Conservation (phyloP, 2,888 invertebrate species). For the Agriopis leucophaearia region DNA sequence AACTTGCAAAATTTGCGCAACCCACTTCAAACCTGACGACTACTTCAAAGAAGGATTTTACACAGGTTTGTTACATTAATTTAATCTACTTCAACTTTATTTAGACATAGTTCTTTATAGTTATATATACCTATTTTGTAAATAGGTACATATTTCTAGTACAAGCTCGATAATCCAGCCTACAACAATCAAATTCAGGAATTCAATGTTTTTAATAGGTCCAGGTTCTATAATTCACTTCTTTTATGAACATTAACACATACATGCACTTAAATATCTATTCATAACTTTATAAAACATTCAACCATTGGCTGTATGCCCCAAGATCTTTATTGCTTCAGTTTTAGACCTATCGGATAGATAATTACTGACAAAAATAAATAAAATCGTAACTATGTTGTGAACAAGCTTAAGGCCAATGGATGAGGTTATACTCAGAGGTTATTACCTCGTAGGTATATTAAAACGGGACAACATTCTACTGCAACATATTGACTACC, state of each 20-base stretch:
- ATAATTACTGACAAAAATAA: too few relatives aligned
- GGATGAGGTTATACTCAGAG: too few relatives aligned
- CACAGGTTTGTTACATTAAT: conserved; percentile 5
- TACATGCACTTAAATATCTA: too few relatives aligned
- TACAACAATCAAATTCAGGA: neutral
- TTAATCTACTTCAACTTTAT: neutral
- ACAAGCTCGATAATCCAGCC: neutral
- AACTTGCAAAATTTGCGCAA: conserved; percentile 9
- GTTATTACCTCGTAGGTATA: too few relatives aligned
- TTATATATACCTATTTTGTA: neutral
- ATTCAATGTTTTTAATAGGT: neutral
- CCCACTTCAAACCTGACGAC: conserved; percentile 8
- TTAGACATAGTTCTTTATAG: neutral
- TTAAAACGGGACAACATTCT: too few relatives aligned
- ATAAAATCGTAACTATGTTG: too few relatives aligned
- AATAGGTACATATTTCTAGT: neutral
- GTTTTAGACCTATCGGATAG: too few relatives aligned
- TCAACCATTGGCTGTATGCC: too few relatives aligned
- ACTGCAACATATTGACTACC: too few relatives aligned
- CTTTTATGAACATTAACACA: neutral
- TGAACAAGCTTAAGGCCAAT: too few relatives aligned
- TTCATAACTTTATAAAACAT: too few relatives aligned
- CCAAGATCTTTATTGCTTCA: too few relatives aligned
- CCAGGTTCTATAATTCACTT: neutral
- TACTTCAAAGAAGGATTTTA: conserved; percentile 18